These are phyloP conservation scores for Limosa lapponica DNA, from an alignment of 2,797 vertebrate species.

Conservation along the genomic window DNA sequence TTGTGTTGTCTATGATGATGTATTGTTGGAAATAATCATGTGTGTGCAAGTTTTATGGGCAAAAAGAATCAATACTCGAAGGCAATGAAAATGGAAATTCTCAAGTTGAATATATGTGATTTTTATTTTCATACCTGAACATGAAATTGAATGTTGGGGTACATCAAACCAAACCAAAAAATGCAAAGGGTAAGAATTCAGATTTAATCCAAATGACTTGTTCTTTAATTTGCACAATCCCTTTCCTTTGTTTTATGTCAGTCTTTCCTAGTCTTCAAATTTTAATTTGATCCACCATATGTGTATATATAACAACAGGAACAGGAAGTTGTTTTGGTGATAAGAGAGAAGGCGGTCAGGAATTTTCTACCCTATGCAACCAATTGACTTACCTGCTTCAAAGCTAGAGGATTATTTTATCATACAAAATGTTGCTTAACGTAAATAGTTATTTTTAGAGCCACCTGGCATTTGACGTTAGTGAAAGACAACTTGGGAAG, in stretches of 20 bases:
- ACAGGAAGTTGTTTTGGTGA: neutral
- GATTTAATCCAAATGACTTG: neutral
- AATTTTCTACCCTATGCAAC: neutral
- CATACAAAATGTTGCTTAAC: neutral
- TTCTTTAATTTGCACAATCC: neutral
- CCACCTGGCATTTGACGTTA: neutral
- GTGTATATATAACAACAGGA: neutral
- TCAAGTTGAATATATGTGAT: neutral
- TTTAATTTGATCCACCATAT: neutral
- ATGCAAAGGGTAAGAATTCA: neutral
- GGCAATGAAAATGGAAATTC: neutral
- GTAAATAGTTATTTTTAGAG: constrained; percentile 15
- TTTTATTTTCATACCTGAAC: neutral
- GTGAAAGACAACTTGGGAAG: neutral
- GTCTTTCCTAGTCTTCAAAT: neutral
- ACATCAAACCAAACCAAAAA: neutral
- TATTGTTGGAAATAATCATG: neutral
- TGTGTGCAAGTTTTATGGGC: neutral
- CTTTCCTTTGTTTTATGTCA: neutral
- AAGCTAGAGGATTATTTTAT: neutral
- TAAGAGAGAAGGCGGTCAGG: neutral
- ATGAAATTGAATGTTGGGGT: neutral
- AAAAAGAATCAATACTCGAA: neutral
- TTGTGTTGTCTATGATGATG: neutral
- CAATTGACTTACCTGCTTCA: neutral